Evolutionary conservation across 2,888 invertebrate genomes (phyloP), one percentile per base, ranked within the genome.

Genomic region (Hirudinaria manillensis): DNA sequence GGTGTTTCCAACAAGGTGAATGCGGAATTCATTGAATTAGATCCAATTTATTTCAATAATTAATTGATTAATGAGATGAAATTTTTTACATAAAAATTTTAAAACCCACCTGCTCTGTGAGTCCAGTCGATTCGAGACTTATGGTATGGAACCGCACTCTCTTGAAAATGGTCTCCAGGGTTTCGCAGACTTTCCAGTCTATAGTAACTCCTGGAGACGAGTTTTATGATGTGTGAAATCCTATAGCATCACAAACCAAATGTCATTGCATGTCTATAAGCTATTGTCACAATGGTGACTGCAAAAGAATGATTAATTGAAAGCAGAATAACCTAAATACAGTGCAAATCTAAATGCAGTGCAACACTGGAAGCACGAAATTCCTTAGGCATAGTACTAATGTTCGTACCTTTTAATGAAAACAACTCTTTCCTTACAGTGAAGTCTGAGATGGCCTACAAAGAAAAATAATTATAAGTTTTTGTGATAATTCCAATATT

Each of bases 131-230:
- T 83, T 91, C 90, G 51, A 92, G 83, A 85, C 92, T 90, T 74
- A 92, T 83, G 78, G 88, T 86, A 70, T 89, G 85, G 85, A 92
- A 92, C 84, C 91, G 91, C 75, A 91, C 90, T 83, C 91, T 88
- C 82, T 91, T 89, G 78, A 94, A 89, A 76, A 94, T 88, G 80
- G 93, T 92, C 84, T 94, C 94, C 72, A 94, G 85, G 27, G 92
- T 90, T 87, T 94, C 93, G 83, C 90, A 90, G 78, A 89, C 90
- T 76, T 89, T 88, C 78, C 89, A 86, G 78, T 90, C 89, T 77
- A 91, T 61, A 6, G 36, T n/a, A 24, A 55, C 55, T 27, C 53
- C 51, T 61, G 73, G 56, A 16, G 55, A 61, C 19, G 61, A 61
- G 38, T 38, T 4, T 51, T 13, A 68, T 68, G 34, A 19, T 29